Base-by-base conservation (phyloP, 2,113 vertebrate genomes). In the Platysteira castanea region DNA sequence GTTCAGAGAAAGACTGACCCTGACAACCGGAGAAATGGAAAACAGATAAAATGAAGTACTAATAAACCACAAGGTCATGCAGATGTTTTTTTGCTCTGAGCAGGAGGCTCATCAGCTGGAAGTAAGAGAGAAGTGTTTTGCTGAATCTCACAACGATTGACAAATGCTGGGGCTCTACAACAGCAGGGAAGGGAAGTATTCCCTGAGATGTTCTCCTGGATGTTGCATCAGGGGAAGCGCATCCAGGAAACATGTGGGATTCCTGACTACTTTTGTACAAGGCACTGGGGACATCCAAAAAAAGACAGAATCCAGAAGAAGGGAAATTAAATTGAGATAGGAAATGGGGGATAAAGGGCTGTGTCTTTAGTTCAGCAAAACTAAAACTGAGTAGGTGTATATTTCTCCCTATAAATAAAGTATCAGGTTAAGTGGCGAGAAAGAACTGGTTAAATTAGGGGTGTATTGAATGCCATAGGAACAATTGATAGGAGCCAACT, bases 61-160 rank as follows among this genome's bases (percentile, higher is more conserved):
- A 95, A 95, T 95, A 96, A 96, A 95, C 83, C 84, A 92, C 95
- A 96, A 96, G 93, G 96, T 97, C 94, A 73, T 95, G 89, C 94
- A 96, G 96, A 95, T 97, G 92, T 91, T 86, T 83, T 95, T 92
- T 64, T 47, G 6, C 76, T 87, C 42, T 81, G 77, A 94, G 89
- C 83, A 68, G 80, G 44, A 90, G 91, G 47, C 56, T 93, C 56
- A 89, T 90, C 93, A 92, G 16, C 56, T 97, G 93, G 52, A 97
- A 95, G 84, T 87, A 81, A 87, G 21, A 93, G 68, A 77, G 59
- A 86, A 90, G 56, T 92, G 91, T 92, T 96, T 95, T 96, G 93
- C 84, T 96, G 73, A 89, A 70, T 87, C 39, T 92, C 33, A 53
- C 64, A 86, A 70, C 90, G 80, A 84, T 24, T 95, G 89, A 78